Evolutionary conservation across 2,888 invertebrate species (phyloP).

Genomic region (Cyclophora punctaria): DNA sequence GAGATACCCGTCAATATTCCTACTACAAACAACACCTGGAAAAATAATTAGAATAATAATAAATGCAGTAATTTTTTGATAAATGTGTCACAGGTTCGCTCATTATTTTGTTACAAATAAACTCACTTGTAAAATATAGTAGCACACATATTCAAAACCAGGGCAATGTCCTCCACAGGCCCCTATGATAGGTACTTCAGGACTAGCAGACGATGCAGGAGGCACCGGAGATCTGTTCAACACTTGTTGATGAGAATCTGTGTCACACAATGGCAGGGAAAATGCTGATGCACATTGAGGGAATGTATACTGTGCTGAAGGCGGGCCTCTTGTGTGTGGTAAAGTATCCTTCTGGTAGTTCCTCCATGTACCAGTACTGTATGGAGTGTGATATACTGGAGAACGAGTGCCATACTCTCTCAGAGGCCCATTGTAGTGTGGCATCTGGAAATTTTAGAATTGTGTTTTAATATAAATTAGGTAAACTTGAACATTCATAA

Average conservation of each 20-base stretch:
- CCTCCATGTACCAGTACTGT: slow-evolving; percentile 53
- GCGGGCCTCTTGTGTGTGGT: slow-evolving; percentile 27
- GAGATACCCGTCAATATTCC: slow-evolving; percentile 79
- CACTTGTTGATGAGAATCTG: slow-evolving; percentile 35
- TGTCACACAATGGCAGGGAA: slow-evolving; percentile 57
- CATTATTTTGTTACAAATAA: not conserved
- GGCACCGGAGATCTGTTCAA: slow-evolving; percentile 45
- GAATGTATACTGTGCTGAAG: slow-evolving; percentile 44
- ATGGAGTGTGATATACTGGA: slow-evolving; percentile 68
- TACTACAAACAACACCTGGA: slow-evolving; percentile 79
- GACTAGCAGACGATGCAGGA: slow-evolving; percentile 51
- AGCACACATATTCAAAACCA: slow-evolving; percentile 82
- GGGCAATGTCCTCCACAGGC: slow-evolving; percentile 82
- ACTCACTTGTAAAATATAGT: slow-evolving; percentile 79
- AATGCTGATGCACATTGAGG: slow-evolving; percentile 64
- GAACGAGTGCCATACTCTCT: slow-evolving; percentile 61
- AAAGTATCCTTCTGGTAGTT: slow-evolving; percentile 52
- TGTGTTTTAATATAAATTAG: not conserved
- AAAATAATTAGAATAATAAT: slow-evolving; percentile 10
- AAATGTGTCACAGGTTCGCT: not conserved
- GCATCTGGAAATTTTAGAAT: slow-evolving; percentile 41
- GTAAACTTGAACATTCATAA: no score
- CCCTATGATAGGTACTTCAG: slow-evolving; percentile 75
- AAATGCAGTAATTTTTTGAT: not conserved
- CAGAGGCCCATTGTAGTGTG: slow-evolving; percentile 48